Evolutionary conservation across 2,888 invertebrate genomes (phyloP).

Genomic region (Chrysina gloriosa): DNA sequence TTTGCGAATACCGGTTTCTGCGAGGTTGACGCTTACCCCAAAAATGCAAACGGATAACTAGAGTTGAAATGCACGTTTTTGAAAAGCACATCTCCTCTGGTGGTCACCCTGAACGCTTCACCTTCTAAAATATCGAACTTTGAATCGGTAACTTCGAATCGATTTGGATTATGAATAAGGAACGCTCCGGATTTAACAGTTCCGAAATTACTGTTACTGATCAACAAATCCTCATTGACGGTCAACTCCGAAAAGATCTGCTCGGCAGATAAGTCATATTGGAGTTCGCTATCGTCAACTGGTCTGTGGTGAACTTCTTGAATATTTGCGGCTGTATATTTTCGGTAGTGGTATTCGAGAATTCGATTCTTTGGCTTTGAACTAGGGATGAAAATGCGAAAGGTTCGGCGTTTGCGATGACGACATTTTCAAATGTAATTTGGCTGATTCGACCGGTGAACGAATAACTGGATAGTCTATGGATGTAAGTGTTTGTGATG

Average conservation of each 20-base stretch:
- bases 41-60: constrained; percentile 73
- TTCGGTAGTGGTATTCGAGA: constrained; percentile 72
- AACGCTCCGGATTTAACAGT: constrained; percentile 77
- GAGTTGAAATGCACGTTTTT: constrained; percentile 73
- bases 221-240: constrained; percentile 72
- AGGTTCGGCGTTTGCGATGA: constrained; percentile 72
- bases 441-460: constrained; percentile 80
- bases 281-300: constrained; percentile 74
- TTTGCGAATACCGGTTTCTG: constrained; percentile 64
- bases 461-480: constrained; percentile 67
- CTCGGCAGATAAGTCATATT: constrained; percentile 74
- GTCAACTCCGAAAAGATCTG: constrained; percentile 80
- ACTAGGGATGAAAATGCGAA: constrained; percentile 80
- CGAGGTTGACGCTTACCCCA: constrained; percentile 68
- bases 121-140: constrained; percentile 71
- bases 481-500: constrained; percentile 64
- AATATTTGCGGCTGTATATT: constrained; percentile 79
- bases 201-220: constrained; percentile 75
- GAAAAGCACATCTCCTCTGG: constrained; percentile 73
- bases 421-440: constrained; percentile 73
- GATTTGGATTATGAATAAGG: constrained; percentile 72
- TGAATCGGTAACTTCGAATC: constrained; percentile 72
- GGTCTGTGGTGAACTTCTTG: constrained; percentile 80
- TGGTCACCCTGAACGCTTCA: constrained; percentile 73
- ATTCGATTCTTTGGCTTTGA: constrained; percentile 70